Conservation (phyloP, 2,888 invertebrate genomes). For the Apamea epomidion region DNA sequence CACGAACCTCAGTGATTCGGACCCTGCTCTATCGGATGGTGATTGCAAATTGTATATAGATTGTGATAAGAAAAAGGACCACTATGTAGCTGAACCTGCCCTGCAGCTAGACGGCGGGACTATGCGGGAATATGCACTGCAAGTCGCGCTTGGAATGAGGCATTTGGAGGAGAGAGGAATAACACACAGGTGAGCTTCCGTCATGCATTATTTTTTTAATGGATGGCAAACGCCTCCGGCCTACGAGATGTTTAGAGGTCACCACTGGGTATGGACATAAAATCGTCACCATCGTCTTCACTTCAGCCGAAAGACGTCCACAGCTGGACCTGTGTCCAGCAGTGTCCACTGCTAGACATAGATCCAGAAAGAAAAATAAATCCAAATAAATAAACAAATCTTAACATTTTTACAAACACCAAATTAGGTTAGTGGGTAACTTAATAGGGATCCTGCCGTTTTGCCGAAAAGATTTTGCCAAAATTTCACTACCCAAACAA, state of each 20-base stretch:
- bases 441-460: too few species aligned
- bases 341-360: too few species aligned
- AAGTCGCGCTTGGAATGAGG: conserved; percentile 95
- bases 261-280: not conserved
- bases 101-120: conserved; percentile 82
- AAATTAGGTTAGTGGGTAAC: not conserved
- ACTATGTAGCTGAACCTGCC: conserved; percentile 87
- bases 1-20: conserved; percentile 88
- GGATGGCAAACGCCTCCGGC: not conserved
- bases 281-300: not conserved
- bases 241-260: not conserved
- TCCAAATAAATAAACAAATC: too few species aligned
- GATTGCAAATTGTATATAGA: conserved; percentile 76
- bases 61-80: conserved; percentile 72
- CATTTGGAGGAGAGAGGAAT: conserved; percentile 93
- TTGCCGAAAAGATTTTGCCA: too few species aligned
- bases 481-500: too few species aligned
- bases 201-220: not conserved
- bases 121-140: conserved; percentile 93
- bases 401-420: not conserved
- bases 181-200: conserved; percentile 91
- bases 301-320: not conserved
- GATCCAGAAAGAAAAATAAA: too few species aligned
- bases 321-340: not conserved
- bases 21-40: conserved; percentile 76